phyloP scores from a whole-genome alignment of 1,140 invertebrate species.

The Choristoneura fumiferana region DNA sequence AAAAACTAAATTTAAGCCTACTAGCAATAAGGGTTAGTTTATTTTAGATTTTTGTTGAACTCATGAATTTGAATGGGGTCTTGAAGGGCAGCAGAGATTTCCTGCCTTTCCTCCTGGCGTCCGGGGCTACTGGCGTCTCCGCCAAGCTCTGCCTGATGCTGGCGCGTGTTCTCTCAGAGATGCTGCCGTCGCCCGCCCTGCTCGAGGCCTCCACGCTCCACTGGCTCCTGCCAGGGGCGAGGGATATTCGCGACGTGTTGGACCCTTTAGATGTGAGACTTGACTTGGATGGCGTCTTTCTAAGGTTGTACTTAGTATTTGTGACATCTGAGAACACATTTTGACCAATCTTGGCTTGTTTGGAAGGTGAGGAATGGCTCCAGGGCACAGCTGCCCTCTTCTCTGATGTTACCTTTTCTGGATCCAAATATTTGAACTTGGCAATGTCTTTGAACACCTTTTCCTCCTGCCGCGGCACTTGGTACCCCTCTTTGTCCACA shows the following conservation, averaged over 20 bases:
- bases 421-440: slow-evolving; percentile 75
- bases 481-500: slow-evolving; percentile 40
- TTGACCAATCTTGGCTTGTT: slow-evolving; percentile 53
- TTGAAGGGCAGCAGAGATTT: slow-evolving; percentile 73
- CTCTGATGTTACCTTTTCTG: slow-evolving; percentile 54
- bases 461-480: slow-evolving; percentile 32
- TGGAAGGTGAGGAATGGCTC: slow-evolving; percentile 63
- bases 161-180: slow-evolving; percentile 38
- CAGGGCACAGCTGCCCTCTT: slow-evolving; percentile 57
- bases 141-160: slow-evolving; percentile 35
- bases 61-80: slow-evolving; percentile 74
- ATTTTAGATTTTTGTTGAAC: slow-evolving; percentile 55
- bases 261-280: slow-evolving; percentile 55
- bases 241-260: slow-evolving; percentile 44
- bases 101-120: slow-evolving; percentile 62
- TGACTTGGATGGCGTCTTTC: slow-evolving; percentile 61
- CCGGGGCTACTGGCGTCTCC: slow-evolving; percentile 44
- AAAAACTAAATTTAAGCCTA: not conserved
- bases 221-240: slow-evolving; percentile 38
- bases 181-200: slow-evolving; percentile 37
- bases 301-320: slow-evolving; percentile 41
- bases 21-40: not conserved
- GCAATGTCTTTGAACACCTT: slow-evolving; percentile 51
- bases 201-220: slow-evolving; percentile 45
- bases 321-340: slow-evolving; percentile 59